Evolutionary conservation across 2,888 invertebrate species (phyloP).

Genomic region (Suillia variegata): DNA sequence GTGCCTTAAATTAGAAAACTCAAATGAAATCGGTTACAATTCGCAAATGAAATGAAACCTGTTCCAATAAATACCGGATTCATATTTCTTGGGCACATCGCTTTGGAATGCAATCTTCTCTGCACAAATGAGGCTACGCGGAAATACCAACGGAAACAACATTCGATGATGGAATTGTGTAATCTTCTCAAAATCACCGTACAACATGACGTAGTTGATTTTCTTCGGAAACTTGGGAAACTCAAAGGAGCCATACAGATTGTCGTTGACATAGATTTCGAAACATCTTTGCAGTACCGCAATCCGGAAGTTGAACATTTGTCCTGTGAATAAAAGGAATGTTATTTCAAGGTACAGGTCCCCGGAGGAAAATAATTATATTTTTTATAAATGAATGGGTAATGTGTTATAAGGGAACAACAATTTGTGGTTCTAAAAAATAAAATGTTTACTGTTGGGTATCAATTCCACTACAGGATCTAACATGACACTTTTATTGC

Average conservation of each 20-base stretch:
- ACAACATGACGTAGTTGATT: conserved; percentile 54
- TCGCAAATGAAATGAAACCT: neutral
- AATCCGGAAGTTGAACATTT: conserved; percentile 57
- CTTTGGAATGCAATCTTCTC: conserved; percentile 59
- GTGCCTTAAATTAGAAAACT: conserved; percentile 40
- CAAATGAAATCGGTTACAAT: neutral
- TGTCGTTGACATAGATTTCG: conserved; percentile 60
- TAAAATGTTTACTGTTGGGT: too few relatives aligned
- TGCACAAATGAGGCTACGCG: conserved; percentile 46
- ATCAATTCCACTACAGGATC: too few relatives aligned
- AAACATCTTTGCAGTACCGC: conserved; percentile 59
- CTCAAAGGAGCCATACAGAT: conserved; percentile 58
- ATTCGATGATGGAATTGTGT: conserved; percentile 60
- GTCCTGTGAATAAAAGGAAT: too few relatives aligned
- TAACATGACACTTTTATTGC: too few relatives aligned
- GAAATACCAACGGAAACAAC: conserved; percentile 58
- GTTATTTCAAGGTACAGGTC: too few relatives aligned
- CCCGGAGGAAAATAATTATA: too few relatives aligned
- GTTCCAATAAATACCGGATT: conserved; percentile 41
- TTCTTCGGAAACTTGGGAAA: conserved; percentile 57
- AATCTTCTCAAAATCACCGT: conserved; percentile 59
- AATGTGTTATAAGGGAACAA: too few relatives aligned
- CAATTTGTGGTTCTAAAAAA: too few relatives aligned
- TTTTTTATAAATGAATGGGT: too few relatives aligned
- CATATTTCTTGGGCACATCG: conserved; percentile 58